These are phyloP conservation scores for Phyllotreta striolata DNA, from an alignment of 2,888 invertebrate genomes.

Conservation along the genomic window DNA sequence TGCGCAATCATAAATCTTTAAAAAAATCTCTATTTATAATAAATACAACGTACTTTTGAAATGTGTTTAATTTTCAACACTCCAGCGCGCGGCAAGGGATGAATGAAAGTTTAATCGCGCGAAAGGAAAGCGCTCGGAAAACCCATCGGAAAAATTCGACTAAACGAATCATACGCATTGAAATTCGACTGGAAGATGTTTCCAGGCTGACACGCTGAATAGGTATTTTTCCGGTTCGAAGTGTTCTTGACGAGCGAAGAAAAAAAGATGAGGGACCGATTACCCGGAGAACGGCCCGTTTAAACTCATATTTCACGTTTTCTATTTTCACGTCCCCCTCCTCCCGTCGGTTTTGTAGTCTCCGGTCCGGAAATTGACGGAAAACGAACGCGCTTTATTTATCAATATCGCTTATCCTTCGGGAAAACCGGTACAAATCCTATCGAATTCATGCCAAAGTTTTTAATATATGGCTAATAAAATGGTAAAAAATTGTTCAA, in stretches of 20 bases:
- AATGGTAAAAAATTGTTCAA: no score
- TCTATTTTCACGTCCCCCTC: slow-evolving; percentile 19
- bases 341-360: slow-evolving; percentile 24
- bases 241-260: slow-evolving; percentile 20
- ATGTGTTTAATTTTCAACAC: no score
- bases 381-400: slow-evolving; percentile 24
- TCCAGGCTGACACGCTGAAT: slow-evolving; percentile 19
- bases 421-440: no score
- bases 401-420: slow-evolving; percentile 1
- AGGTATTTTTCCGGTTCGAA: slow-evolving; percentile 21
- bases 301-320: slow-evolving; percentile 24
- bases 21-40: no score
- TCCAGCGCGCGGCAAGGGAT: no score
- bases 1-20: no score
- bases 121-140: no score
- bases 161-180: slow-evolving; percentile 17
- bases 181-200: slow-evolving; percentile 21
- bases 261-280: slow-evolving; percentile 9
- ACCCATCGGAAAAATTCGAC: slow-evolving; percentile 4
- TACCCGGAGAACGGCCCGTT: slow-evolving; percentile 18
- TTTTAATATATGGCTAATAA: no score
- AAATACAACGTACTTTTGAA: no score
- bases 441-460: no score
- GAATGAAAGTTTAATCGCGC: no score
- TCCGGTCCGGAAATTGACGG: slow-evolving; percentile 36